Evolutionary conservation across 64 coral and sea anemone species (phyloP).

Genomic region (Montipora cactus): DNA sequence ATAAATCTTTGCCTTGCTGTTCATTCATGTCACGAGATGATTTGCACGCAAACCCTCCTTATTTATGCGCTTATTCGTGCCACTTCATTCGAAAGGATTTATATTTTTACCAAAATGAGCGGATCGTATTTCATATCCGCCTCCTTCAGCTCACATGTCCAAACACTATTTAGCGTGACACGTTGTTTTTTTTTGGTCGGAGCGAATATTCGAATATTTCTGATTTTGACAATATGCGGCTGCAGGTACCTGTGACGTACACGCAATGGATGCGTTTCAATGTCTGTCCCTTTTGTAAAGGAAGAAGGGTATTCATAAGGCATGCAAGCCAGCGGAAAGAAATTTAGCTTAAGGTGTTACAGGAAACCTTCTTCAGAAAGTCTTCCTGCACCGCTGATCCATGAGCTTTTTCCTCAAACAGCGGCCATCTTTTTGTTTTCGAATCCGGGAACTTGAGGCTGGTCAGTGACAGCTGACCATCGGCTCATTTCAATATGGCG

Average conservation of each 20-base stretch:
- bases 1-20: slow-evolving; percentile 35
- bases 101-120: background rate
- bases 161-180: background rate
- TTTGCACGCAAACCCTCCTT: background rate
- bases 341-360: background rate
- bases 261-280: background rate
- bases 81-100: background rate
- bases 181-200: background rate
- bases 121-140: slow-evolving; percentile 26
- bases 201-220: slow-evolving; percentile 20
- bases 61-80: background rate
- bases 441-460: slow-evolving; percentile 65
- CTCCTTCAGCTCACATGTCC: background rate
- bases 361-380: no score
- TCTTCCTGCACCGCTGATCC: no score
- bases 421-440: slow-evolving; percentile 56
- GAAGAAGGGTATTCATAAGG: background rate
- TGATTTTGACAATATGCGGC: background rate
- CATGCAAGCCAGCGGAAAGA: background rate
- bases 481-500: slow-evolving; percentile 81
- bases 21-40: slow-evolving; percentile 56
- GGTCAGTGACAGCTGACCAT: background rate
- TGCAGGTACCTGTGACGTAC: no score
- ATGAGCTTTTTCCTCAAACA: background rate
- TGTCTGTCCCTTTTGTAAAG: background rate